These are phyloP conservation scores for Cheilosia pagana DNA, from an alignment of 2,888 invertebrate species.

Conservation along the genomic window DNA sequence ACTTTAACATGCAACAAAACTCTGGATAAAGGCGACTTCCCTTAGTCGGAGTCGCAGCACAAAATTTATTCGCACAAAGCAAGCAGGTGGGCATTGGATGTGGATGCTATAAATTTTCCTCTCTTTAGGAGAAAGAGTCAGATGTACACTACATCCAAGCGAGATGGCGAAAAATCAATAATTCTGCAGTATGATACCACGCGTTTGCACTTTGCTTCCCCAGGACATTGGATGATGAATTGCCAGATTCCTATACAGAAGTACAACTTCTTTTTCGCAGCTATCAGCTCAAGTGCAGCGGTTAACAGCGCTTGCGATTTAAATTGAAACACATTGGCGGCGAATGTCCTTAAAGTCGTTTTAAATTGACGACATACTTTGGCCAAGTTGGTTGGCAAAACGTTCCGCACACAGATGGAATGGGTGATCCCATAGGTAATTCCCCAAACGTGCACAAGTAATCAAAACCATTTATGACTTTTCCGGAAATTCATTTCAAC, in stretches of 20 bases:
- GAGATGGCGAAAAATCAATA: slow-evolving; percentile 52
- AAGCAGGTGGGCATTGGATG: slow-evolving; percentile 69
- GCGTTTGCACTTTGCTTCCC: slow-evolving; percentile 47
- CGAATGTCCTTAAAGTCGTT: slow-evolving; percentile 12
- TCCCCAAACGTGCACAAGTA: slow-evolving; percentile 70
- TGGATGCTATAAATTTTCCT: slow-evolving; percentile 50
- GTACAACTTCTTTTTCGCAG: slow-evolving; percentile 2
- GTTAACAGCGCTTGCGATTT: slow-evolving; percentile 25
- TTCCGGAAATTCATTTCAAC: slow-evolving; percentile 64
- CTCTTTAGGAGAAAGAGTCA: slow-evolving; percentile 1
- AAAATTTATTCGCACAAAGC: slow-evolving; percentile 59
- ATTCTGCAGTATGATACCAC: slow-evolving; percentile 61
- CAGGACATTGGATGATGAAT: slow-evolving; percentile 42
- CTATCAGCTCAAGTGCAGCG: background rate
- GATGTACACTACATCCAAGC: background rate
- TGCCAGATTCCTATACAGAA: background rate
- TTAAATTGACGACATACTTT: slow-evolving; percentile 5
- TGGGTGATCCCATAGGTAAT: slow-evolving; percentile 30
- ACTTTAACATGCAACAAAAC: slow-evolving; percentile 75
- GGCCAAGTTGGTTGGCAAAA: slow-evolving; percentile 4
- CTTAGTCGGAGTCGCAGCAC: slow-evolving; percentile 21
- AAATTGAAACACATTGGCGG: slow-evolving; percentile 33
- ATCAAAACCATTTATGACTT: slow-evolving; percentile 73
- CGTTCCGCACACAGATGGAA: background rate
- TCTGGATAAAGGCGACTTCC: slow-evolving; percentile 58